phyloP scores from a whole-genome alignment of 2,797 vertebrate species.

The Cossypha dichroa region DNA sequence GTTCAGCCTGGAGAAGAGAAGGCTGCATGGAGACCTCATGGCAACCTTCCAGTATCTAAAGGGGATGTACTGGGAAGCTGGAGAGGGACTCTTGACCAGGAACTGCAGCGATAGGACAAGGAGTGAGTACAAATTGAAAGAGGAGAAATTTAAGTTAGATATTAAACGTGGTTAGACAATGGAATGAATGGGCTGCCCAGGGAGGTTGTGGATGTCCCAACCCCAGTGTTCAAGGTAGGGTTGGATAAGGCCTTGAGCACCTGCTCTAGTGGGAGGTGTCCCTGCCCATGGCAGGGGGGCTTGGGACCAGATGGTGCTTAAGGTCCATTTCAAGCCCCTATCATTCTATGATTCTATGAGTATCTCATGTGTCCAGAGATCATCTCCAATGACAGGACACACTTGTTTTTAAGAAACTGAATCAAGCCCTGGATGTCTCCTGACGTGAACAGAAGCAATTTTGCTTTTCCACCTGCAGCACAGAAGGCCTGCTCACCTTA shows the following conservation, averaged over 20 bases:
- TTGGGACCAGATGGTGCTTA: background rate
- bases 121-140: background rate
- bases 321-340: background rate
- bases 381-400: background rate
- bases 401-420: background rate
- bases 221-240: background rate
- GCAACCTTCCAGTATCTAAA: background rate
- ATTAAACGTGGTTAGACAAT: background rate
- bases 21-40: background rate
- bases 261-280: background rate
- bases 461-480: background rate
- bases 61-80: background rate
- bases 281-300: background rate
- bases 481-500: background rate
- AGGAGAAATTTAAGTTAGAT: background rate
- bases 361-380: background rate
- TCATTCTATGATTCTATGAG: background rate
- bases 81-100: background rate
- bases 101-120: background rate
- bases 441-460: background rate
- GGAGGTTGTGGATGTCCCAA: background rate
- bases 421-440: background rate
- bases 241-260: background rate
- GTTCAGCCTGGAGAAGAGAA: background rate
- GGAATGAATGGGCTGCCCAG: background rate